Evolutionary conservation across 2,888 invertebrate genomes (phyloP).

Genomic region (Galeruca laticollis): DNA sequence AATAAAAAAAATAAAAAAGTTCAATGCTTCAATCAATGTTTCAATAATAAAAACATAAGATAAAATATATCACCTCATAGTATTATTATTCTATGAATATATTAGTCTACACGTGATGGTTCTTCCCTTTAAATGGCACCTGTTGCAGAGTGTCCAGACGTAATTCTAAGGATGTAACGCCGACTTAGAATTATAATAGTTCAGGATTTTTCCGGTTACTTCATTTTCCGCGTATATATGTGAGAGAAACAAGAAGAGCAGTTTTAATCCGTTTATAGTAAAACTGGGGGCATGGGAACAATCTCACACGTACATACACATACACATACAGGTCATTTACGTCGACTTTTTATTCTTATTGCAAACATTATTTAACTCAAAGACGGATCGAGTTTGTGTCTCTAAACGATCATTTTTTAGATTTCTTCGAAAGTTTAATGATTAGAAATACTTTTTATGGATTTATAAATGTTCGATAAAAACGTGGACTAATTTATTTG

Average conservation of each 20-base stretch:
- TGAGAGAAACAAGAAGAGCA: conserved; percentile 8
- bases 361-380: conserved; percentile 9
- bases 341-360: conserved; percentile 15
- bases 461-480: neutral
- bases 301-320: neutral
- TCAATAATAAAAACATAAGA: no score
- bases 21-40: no score
- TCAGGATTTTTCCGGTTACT: neutral
- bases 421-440: conserved; percentile 13
- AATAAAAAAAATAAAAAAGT: no score
- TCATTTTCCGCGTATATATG: conserved; percentile 5
- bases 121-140: neutral
- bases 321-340: conserved; percentile 10
- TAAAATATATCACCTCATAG: no score
- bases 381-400: conserved; percentile 12
- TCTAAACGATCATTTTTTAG: conserved; percentile 13
- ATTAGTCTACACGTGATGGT: no score
- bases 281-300: conserved; percentile 22
- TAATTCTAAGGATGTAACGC: neutral
- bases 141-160: neutral
- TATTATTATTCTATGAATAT: no score
- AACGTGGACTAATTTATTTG: neutral
- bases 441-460: neutral
- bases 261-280: conserved; percentile 19
- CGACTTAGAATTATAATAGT: neutral